Conservation (phyloP, 2,888 invertebrate species). For the Oscheius myriophilus region DNA sequence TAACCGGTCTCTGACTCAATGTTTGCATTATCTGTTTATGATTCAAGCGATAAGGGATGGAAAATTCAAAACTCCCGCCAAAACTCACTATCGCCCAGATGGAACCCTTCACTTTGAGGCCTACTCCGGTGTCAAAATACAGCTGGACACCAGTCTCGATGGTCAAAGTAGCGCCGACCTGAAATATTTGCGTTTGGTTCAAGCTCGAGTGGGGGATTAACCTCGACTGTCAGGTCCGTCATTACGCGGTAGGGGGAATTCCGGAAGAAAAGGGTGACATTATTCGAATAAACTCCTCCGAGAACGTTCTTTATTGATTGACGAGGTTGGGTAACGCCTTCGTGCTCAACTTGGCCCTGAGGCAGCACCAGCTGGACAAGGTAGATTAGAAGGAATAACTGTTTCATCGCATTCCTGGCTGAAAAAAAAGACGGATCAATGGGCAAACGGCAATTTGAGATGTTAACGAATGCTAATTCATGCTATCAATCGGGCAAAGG, state of each 20-base stretch:
- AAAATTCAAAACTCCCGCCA: conserved; percentile 3
- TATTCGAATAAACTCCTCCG: conserved; percentile 66
- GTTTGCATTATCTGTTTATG: not conserved
- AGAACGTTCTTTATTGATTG: conserved; percentile 60
- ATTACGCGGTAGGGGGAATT: conserved; percentile 67
- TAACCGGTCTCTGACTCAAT: conserved; percentile 11
- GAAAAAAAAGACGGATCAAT: not conserved
- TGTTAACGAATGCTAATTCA: no score
- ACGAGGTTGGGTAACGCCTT: conserved; percentile 37
- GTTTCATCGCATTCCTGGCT: conserved; percentile 24
- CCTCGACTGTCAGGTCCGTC: conserved; percentile 37
- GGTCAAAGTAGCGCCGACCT: conserved; percentile 81
- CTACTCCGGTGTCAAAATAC: conserved; percentile 88
- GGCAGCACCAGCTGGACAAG: conserved; percentile 14
- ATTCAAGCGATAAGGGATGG: conserved; percentile 19
- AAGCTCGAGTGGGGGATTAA: not conserved
- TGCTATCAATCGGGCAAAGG: no score
- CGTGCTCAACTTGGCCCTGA: conserved; percentile 42
- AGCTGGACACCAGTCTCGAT: conserved; percentile 90
- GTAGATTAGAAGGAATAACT: conserved; percentile 16
- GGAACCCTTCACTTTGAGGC: conserved; percentile 89
- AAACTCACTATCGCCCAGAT: conserved; percentile 84
- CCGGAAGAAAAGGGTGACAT: conserved; percentile 65
- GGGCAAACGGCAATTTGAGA: not conserved
- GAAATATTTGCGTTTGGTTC: conserved; percentile 31